Conservation (phyloP, 2,888 invertebrate genomes). For the Corbicula japonica region DNA sequence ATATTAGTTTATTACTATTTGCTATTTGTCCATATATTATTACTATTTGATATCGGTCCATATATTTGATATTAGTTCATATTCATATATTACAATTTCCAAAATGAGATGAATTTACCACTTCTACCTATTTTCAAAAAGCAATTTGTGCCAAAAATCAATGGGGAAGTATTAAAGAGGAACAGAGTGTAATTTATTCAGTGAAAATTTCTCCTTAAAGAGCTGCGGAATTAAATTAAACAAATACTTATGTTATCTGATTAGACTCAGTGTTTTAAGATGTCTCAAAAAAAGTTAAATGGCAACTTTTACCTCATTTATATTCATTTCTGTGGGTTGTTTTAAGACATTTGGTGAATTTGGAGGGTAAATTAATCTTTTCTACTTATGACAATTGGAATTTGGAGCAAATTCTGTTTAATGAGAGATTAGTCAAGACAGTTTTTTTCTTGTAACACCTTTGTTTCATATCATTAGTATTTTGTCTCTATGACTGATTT, state of each 20-base stretch:
- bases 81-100: too few species aligned
- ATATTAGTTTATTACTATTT: too few species aligned
- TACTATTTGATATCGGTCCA: too few species aligned
- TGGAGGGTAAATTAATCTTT: slow-evolving; percentile 11
- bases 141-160: neutral
- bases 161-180: slow-evolving; percentile 15
- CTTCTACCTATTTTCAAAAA: slow-evolving; percentile 6
- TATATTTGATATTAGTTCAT: too few species aligned
- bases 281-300: slow-evolving; percentile 26
- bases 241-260: slow-evolving; percentile 25
- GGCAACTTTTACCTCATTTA: slow-evolving; percentile 16
- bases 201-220: slow-evolving; percentile 30
- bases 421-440: slow-evolving; percentile 3
- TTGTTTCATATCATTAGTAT: slow-evolving; percentile 16
- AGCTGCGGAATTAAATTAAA: slow-evolving; percentile 25
- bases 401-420: slow-evolving; percentile 21
- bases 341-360: slow-evolving; percentile 21
- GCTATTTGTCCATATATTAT: too few species aligned
- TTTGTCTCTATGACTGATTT: slow-evolving; percentile 7
- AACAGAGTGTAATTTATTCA: slow-evolving; percentile 16
- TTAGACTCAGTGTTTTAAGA: slow-evolving; percentile 14
- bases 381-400: slow-evolving; percentile 7
- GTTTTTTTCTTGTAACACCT: slow-evolving; percentile 17
- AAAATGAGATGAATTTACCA: too few species aligned
- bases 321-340: slow-evolving; percentile 12